Evolutionary conservation across 2,797 vertebrate genomes (phyloP).

Genomic region (Chelon auratus): DNA sequence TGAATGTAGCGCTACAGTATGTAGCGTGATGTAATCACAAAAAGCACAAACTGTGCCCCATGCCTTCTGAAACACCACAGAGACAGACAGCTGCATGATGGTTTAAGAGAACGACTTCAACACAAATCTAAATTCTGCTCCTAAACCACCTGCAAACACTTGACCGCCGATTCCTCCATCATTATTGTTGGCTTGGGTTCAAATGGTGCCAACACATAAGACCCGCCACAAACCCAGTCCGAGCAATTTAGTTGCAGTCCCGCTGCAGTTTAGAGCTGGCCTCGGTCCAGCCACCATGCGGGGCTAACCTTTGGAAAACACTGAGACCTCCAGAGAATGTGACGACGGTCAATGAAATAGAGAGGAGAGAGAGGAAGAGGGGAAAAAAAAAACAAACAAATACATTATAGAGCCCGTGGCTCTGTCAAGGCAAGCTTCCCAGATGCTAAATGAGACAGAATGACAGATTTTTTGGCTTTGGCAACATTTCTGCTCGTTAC

Average conservation of each 20-base stretch:
- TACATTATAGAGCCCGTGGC: slow-evolving; percentile 66
- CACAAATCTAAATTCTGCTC: slow-evolving; percentile 68
- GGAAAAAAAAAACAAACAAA: slow-evolving; percentile 73
- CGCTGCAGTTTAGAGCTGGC: slow-evolving; percentile 72
- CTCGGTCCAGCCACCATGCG: slow-evolving; percentile 63
- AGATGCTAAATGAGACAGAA: slow-evolving; percentile 73
- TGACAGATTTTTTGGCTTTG: slow-evolving; percentile 55
- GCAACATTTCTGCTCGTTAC: slow-evolving; percentile 58
- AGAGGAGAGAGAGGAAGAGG: slow-evolving; percentile 54
- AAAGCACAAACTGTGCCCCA: slow-evolving; percentile 20
- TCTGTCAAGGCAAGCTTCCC: slow-evolving; percentile 67
- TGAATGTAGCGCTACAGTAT: neutral
- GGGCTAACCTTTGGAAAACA: slow-evolving; percentile 82
- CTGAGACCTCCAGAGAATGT: slow-evolving; percentile 81
- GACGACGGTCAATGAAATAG: slow-evolving; percentile 76
- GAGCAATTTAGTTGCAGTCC: slow-evolving; percentile 60
- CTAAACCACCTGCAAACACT: slow-evolving; percentile 77
- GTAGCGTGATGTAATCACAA: slow-evolving; percentile 11
- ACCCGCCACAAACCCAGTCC: slow-evolving; percentile 64
- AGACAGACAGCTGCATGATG: slow-evolving; percentile 37
- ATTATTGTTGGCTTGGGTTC: slow-evolving; percentile 72
- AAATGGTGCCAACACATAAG: slow-evolving; percentile 73
- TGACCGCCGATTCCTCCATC: slow-evolving; percentile 70
- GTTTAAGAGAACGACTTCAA: slow-evolving; percentile 22
- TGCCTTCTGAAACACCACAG: slow-evolving; percentile 16